Evolutionary conservation across 2,113 vertebrate species (phyloP).

Genomic region (Crocuta crocuta): DNA sequence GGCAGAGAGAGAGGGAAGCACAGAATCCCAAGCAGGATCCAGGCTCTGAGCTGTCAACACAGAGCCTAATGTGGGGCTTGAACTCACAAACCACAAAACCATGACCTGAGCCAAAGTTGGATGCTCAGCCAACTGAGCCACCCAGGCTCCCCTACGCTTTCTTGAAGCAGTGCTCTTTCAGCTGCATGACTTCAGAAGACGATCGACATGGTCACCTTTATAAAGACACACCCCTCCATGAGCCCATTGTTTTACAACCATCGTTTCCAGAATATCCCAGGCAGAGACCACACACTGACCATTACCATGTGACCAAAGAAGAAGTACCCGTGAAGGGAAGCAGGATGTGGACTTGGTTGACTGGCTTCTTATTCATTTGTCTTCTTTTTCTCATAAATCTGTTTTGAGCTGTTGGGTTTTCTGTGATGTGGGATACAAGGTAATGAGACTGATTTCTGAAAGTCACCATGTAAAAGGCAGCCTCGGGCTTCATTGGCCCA

Average conservation of each 20-base stretch:
- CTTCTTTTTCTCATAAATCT: slow-evolving; percentile 8
- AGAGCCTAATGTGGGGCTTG: no score
- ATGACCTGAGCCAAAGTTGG: no score
- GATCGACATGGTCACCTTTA: neutral
- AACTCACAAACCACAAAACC: no score
- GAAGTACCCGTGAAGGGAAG: neutral
- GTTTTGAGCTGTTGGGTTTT: slow-evolving; percentile 12
- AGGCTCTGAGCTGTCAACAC: no score
- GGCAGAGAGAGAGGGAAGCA: no score
- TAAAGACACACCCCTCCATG: neutral
- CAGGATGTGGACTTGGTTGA: neutral
- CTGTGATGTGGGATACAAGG: neutral
- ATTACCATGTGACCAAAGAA: neutral
- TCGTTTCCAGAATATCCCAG: neutral
- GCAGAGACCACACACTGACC: neutral
- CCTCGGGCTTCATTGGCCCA: neutral
- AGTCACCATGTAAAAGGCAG: neutral
- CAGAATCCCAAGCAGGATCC: no score
- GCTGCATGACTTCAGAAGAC: neutral
- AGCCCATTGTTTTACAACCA: neutral
- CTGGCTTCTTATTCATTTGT: neutral
- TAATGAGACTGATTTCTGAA: neutral
- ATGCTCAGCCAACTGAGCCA: no score
- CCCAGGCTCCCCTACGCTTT: no score
- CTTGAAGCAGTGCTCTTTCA: rapidly evolving